These are phyloP conservation scores for Rhamnusium bicolor DNA, from an alignment of 2,888 invertebrate genomes.

Conservation along the genomic window DNA sequence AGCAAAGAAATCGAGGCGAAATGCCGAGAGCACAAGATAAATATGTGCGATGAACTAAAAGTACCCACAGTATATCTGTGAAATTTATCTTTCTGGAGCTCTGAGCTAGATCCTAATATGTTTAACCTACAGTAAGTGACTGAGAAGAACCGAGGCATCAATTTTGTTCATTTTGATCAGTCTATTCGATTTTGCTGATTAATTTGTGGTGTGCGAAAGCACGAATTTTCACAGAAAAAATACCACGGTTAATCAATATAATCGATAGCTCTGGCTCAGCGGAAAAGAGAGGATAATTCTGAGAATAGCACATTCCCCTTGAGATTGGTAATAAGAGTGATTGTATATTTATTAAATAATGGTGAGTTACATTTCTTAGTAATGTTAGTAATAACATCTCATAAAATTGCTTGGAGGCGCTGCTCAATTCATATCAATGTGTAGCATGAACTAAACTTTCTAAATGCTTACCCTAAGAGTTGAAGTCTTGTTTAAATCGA, in stretches of 20 bases:
- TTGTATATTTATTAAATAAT: background rate
- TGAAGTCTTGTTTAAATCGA: no score
- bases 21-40: constrained; percentile 13
- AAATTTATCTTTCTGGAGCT: constrained; percentile 14
- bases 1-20: background rate
- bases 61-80: constrained; percentile 1
- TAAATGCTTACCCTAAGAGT: no score
- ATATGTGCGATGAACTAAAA: constrained; percentile 19
- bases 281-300: background rate
- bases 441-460: no score
- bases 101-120: background rate
- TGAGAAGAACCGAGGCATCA: background rate
- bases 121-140: background rate
- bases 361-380: background rate
- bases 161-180: background rate
- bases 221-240: constrained; percentile 1
- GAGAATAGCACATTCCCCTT: background rate
- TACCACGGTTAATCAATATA: background rate
- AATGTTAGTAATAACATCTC: background rate
- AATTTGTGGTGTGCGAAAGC: constrained; percentile 14
- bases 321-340: background rate
- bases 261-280: background rate
- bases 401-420: no score
- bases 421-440: no score
- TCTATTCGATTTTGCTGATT: constrained; percentile 14